These are phyloP conservation scores for Drosophila simulans DNA, from an alignment of 1,140 invertebrate species.

Conservation along the genomic window DNA sequence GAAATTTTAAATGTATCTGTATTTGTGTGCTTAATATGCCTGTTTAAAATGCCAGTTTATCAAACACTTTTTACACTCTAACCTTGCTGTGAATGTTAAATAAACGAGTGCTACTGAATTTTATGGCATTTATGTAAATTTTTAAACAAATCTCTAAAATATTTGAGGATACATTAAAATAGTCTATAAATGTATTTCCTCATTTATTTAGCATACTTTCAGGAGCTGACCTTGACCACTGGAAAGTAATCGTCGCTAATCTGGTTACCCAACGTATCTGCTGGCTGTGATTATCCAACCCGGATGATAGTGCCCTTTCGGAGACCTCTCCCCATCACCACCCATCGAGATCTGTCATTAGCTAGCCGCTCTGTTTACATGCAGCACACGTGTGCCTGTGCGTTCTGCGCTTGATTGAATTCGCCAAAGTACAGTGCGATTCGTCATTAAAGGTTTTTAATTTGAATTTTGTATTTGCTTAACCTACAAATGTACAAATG, in stretches of 20 bases:
- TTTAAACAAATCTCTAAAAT: too few species aligned
- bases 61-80: too few species aligned
- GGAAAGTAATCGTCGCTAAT: not conserved
- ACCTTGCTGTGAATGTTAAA: too few species aligned
- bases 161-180: too few species aligned
- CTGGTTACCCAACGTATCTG: constrained; percentile 19
- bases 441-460: not conserved
- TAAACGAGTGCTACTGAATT: too few species aligned
- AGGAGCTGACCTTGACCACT: not conserved
- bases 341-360: constrained; percentile 29
- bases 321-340: constrained; percentile 6
- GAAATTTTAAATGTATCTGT: not conserved
- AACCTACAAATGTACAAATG: too few species aligned
- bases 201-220: constrained; percentile 19
- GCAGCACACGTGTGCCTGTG: constrained; percentile 57
- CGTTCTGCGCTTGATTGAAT: constrained; percentile 9
- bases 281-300: constrained; percentile 13
- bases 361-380: constrained; percentile 40
- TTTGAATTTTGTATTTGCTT: not conserved
- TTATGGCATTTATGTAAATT: too few species aligned
- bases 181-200: too few species aligned
- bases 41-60: too few species aligned
- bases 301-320: constrained; percentile 14
- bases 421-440: constrained; percentile 3
- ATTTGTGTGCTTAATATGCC: too few species aligned